These are phyloP conservation scores for Acheta domesticus DNA, from an alignment of 2,888 invertebrate species.

Conservation along the genomic window DNA sequence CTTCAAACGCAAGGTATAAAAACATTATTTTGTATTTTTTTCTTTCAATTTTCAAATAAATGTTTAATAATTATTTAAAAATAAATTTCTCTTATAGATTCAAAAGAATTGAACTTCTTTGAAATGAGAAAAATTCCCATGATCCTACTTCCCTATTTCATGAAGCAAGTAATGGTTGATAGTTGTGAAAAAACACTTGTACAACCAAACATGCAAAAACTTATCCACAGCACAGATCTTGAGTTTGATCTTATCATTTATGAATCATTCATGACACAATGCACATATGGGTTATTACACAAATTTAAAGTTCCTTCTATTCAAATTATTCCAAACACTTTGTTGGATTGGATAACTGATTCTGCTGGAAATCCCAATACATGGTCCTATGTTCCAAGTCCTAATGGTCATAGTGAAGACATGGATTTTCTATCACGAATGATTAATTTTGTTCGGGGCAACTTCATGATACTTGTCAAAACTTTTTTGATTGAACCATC, in stretches of 20 bases:
- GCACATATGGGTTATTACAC: not conserved
- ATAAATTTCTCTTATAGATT: not conserved
- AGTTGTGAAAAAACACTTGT: not conserved
- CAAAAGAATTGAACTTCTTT: not conserved
- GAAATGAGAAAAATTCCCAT: not conserved
- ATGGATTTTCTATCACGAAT: not conserved
- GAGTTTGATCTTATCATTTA: not conserved
- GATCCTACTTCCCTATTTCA: not conserved
- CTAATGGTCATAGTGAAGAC: not conserved
- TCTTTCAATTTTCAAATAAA: not conserved
- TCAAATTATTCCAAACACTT: not conserved
- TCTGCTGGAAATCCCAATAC: not conserved
- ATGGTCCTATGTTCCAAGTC: not conserved
- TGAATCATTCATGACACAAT: not conserved
- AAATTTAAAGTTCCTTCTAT: not conserved
- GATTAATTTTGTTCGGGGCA: not conserved
- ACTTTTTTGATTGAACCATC: conserved; percentile 3
- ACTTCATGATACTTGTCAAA: no score
- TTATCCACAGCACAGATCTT: not conserved
- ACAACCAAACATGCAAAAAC: not conserved
- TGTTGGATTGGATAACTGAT: not conserved
- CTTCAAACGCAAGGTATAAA: no score
- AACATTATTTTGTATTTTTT: not conserved
- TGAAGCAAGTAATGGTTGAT: not conserved
- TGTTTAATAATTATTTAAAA: not conserved